These are phyloP conservation scores for Carassius carassius DNA, from an alignment of 2,113 vertebrate species.

Conservation along the genomic window DNA sequence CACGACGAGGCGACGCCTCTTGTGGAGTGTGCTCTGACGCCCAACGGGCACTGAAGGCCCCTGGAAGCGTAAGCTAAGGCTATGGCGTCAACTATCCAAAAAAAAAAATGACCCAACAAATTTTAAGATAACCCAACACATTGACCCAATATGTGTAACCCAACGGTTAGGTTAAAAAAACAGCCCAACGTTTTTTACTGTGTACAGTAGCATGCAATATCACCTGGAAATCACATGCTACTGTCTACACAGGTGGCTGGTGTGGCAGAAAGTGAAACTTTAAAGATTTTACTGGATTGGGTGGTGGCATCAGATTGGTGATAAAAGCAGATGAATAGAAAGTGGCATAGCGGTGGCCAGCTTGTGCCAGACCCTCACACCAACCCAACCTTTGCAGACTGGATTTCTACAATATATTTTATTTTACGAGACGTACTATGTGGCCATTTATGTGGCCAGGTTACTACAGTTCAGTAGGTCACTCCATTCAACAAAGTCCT, in stretches of 20 bases:
- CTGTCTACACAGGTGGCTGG: slow-evolving; percentile 72
- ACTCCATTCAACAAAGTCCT: background rate
- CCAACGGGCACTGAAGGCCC: too few relatives aligned
- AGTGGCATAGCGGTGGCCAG: slow-evolving; percentile 75
- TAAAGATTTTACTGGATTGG: slow-evolving; percentile 67
- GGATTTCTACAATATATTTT: slow-evolving; percentile 65
- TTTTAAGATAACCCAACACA: too few relatives aligned
- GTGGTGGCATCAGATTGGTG: slow-evolving; percentile 72
- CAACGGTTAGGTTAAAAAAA: too few relatives aligned
- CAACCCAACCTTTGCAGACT: slow-evolving; percentile 66
- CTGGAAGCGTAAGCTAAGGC: too few relatives aligned
- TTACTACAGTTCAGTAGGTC: background rate
- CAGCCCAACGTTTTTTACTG: too few relatives aligned
- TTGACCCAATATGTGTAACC: too few relatives aligned
- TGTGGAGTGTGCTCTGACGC: too few relatives aligned
- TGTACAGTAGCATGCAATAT: background rate
- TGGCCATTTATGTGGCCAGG: background rate
- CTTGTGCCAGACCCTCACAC: slow-evolving; percentile 59
- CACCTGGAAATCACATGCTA: slow-evolving; percentile 69
- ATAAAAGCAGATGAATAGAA: slow-evolving; percentile 68
- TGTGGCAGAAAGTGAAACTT: slow-evolving; percentile 76
- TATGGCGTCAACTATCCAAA: too few relatives aligned
- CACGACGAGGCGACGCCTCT: too few relatives aligned
- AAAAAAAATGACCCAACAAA: too few relatives aligned
- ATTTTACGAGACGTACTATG: background rate